Evolutionary conservation across 2,113 vertebrate species (phyloP).

Genomic region (Baryphthengus martii): DNA sequence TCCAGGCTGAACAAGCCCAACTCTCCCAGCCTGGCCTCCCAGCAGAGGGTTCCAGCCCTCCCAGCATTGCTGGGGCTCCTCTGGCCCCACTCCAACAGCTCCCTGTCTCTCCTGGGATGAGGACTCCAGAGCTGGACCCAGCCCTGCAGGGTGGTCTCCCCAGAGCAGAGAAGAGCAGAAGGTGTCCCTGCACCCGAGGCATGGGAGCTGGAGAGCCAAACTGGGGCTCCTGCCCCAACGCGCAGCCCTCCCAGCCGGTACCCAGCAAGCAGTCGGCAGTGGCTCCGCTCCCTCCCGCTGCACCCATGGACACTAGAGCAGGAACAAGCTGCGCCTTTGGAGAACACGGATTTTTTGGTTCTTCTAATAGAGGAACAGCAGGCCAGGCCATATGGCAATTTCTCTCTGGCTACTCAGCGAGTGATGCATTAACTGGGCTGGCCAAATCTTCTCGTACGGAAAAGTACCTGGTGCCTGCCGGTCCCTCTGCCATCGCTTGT

Average conservation of each 20-base stretch:
- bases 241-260: fast-evolving
- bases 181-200: not conserved
- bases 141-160: not conserved
- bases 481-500: not conserved
- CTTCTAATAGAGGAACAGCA: constrained; percentile 26
- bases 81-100: not conserved
- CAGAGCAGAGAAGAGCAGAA: not conserved
- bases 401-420: not conserved
- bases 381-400: constrained; percentile 34
- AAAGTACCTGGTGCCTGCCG: not conserved
- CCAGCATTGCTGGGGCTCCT: too few species aligned
- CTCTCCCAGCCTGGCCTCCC: too few species aligned
- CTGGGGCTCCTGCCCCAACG: fast-evolving
- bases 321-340: not conserved
- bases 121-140: not conserved
- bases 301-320: fast-evolving
- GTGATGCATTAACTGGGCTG: not conserved
- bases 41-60: too few species aligned
- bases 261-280: not conserved
- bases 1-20: too few species aligned
- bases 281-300: not conserved
- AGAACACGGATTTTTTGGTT: not conserved
- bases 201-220: not conserved
- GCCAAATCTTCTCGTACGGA: not conserved
- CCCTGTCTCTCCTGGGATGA: not conserved